phyloP scores from a whole-genome alignment of 2,888 invertebrate genomes.

The Syritta pipiens region DNA sequence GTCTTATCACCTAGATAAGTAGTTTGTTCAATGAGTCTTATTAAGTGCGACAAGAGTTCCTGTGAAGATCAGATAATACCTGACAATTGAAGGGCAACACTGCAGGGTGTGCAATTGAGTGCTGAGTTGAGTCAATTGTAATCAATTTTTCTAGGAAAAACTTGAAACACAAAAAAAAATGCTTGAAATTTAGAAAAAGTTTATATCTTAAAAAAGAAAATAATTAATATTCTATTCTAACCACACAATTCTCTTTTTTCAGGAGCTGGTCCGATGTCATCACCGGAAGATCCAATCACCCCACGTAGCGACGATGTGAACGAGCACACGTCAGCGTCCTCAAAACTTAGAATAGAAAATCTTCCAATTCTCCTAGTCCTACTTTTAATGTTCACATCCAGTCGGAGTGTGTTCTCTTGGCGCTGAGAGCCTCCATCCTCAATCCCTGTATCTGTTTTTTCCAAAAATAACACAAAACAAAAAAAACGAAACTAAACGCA shows the following conservation, averaged over 20 bases:
- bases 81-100: too few species aligned
- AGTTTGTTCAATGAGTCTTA: too few species aligned
- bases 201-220: too few species aligned
- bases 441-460: slow-evolving; percentile 24
- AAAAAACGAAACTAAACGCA: slow-evolving; percentile 4
- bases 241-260: neutral
- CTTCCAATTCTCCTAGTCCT: slow-evolving; percentile 64
- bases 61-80: too few species aligned
- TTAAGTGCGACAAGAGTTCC: too few species aligned
- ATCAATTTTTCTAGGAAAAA: too few species aligned
- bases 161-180: too few species aligned
- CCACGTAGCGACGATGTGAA: slow-evolving; percentile 63
- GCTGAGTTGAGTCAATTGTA: too few species aligned
- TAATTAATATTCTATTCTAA: neutral
- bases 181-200: too few species aligned
- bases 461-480: slow-evolving; percentile 14
- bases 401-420: slow-evolving; percentile 54
- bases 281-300: slow-evolving; percentile 72
- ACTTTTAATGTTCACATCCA: slow-evolving; percentile 48
- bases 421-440: slow-evolving; percentile 62
- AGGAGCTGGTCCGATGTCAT: slow-evolving; percentile 71
- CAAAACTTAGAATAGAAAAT: slow-evolving; percentile 62
- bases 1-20: too few species aligned
- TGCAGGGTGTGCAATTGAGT: too few species aligned
- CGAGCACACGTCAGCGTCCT: slow-evolving; percentile 38